Percentiles rank a stretch among this genome's conserved stretches.
Conservation (phyloP, 2,113 vertebrate species). For the Anarrhichthys ocellatus region DNA sequence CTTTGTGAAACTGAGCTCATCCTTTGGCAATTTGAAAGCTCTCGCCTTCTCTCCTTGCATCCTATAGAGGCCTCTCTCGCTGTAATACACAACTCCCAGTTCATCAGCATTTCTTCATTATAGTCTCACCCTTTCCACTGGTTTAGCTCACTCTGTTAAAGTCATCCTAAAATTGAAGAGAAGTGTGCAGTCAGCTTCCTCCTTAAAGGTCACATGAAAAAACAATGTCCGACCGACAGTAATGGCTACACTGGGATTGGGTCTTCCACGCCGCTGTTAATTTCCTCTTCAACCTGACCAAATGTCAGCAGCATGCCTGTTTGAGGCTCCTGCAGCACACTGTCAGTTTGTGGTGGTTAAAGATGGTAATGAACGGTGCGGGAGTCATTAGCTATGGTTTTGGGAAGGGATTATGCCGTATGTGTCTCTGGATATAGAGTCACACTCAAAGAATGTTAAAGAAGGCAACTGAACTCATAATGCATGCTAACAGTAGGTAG, state of each 20-base stretch:
- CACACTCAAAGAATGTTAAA: constrained; percentile 48
- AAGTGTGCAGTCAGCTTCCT: constrained; percentile 75
- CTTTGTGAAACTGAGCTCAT: constrained; percentile 2
- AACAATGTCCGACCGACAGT: constrained; percentile 62
- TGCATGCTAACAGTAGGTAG: constrained; percentile 18
- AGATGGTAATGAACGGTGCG: constrained; percentile 33
- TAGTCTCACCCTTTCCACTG: constrained; percentile 61
- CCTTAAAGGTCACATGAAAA: constrained; percentile 75
- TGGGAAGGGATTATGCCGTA: constrained; percentile 29
- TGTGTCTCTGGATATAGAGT: constrained; percentile 27
- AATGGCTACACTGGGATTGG: constrained; percentile 65
- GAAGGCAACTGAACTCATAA: not conserved
- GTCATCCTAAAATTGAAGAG: constrained; percentile 53
- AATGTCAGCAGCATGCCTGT: constrained; percentile 69
- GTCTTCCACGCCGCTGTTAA: constrained; percentile 49
- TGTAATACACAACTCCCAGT: constrained; percentile 36
- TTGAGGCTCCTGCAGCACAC: constrained; percentile 33
- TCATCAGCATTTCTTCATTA: constrained; percentile 60
- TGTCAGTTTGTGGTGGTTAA: constrained; percentile 38
- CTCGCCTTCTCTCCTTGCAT: constrained; percentile 13
- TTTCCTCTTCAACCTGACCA: constrained; percentile 73
- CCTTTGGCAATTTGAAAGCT: constrained; percentile 15
- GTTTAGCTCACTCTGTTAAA: constrained; percentile 71
- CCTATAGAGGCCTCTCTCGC: constrained; percentile 9
- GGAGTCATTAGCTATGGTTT: constrained; percentile 50